Percentiles rank a stretch among this genome's conserved stretches.
Conservation (phyloP, 2,888 invertebrate species). For the Epistrophella euchroma region DNA sequence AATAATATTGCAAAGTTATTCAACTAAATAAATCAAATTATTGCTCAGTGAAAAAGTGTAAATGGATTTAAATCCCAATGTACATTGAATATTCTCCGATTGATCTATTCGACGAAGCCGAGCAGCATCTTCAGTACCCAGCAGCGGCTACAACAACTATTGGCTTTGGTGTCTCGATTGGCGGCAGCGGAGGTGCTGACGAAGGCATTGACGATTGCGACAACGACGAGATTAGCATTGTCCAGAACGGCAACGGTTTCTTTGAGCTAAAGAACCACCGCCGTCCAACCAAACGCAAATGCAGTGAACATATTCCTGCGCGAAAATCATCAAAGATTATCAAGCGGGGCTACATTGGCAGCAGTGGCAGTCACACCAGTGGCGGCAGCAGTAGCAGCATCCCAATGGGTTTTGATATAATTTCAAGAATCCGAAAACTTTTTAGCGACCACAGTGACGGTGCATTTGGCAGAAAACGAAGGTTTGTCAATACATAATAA, state of each 20-base stretch:
- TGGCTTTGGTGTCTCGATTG: slow-evolving; percentile 42
- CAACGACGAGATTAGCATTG: slow-evolving; percentile 29
- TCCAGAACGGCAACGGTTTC: slow-evolving; percentile 45
- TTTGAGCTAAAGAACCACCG: slow-evolving; percentile 21
- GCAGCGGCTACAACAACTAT: slow-evolving; percentile 44
- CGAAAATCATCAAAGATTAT: slow-evolving; percentile 30
- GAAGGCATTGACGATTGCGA: slow-evolving; percentile 1
- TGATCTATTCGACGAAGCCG: slow-evolving; percentile 68
- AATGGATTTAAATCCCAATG: slow-evolving; percentile 73
- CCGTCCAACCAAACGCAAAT: slow-evolving; percentile 54
- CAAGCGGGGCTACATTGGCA: slow-evolving; percentile 29
- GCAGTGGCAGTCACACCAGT: slow-evolving; percentile 55
- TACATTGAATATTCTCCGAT: slow-evolving; percentile 70
- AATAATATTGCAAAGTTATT: neutral
- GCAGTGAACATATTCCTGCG: slow-evolving; percentile 54
- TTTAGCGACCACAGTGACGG: slow-evolving; percentile 72
- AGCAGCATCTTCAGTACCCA: slow-evolving; percentile 65
- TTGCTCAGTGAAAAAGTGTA: slow-evolving; percentile 45
- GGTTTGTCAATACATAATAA: slow-evolving; percentile 67
- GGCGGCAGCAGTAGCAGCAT: slow-evolving; percentile 67
- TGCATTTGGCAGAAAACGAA: slow-evolving; percentile 77
- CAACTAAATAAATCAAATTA: neutral
- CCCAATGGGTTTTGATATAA: slow-evolving; percentile 81
- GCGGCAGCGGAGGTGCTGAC: slow-evolving; percentile 45
- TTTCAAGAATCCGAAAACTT: slow-evolving; percentile 77